Percentiles rank a stretch among this genome's conserved stretches.
phyloP scores from a whole-genome alignment of 1,140 invertebrate genomes.

The Rhizoglyphus robini region DNA sequence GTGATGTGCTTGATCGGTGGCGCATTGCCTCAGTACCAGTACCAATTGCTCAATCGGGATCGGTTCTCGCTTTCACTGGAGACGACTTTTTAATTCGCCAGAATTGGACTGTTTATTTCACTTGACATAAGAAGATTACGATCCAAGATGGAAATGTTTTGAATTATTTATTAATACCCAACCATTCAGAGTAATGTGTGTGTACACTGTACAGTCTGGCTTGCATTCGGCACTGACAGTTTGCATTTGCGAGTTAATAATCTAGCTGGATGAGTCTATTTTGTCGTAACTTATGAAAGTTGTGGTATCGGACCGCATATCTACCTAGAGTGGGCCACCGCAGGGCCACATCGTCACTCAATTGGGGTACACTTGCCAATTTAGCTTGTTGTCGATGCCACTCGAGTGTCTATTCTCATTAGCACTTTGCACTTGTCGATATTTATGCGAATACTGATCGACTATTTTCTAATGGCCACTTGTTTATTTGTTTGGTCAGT shows the following conservation, averaged over 20 bases:
- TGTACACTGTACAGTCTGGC: background rate
- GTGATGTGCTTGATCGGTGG: background rate
- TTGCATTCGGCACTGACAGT: background rate
- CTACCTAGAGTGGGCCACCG: no score
- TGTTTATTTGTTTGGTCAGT: background rate
- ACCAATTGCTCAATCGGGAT: no score
- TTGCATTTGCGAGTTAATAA: no score
- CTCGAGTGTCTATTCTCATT: background rate
- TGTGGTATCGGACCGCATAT: background rate
- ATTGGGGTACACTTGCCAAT: background rate
- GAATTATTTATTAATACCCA: conserved; percentile 11
- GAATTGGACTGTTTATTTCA: conserved; percentile 3
- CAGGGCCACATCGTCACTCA: no score
- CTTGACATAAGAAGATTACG: background rate
- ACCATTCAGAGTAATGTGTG: no score
- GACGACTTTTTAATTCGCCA: background rate
- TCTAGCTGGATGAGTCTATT: conserved; percentile 7
- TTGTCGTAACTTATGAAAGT: background rate
- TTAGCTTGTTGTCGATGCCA: no score
- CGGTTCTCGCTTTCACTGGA: no score
- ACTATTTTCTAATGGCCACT: background rate
- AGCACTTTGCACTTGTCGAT: no score
- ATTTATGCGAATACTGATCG: background rate
- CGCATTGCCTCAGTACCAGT: no score
- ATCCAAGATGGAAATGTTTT: background rate